Evolutionary conservation across 1,140 invertebrate genomes (phyloP).

Genomic region (Diuraphis noxia): DNA sequence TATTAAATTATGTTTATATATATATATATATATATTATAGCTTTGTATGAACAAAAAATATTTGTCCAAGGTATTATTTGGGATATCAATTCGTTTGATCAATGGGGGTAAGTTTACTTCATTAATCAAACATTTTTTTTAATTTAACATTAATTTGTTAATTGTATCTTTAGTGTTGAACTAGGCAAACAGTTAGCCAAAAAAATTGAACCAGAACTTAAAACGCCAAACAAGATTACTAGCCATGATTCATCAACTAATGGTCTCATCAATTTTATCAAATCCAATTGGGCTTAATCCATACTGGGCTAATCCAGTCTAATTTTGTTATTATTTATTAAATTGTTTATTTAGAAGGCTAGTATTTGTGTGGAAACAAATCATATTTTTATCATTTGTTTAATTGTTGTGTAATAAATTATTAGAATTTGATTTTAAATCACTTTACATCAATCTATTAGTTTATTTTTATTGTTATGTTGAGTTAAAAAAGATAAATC

Average conservation of each 20-base stretch:
- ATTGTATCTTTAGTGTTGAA: conserved; percentile 74
- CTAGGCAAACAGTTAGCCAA: conserved; percentile 98
- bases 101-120: conserved; percentile 84
- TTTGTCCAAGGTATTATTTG: conserved; percentile 98
- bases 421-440: neutral
- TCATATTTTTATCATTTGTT: conserved; percentile 13
- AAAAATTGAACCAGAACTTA: conserved; percentile 91
- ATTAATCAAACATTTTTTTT: neutral
- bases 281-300: conserved; percentile 59
- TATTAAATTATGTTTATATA: neutral
- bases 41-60: conserved; percentile 98
- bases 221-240: conserved; percentile 66
- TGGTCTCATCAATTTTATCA: conserved; percentile 93
- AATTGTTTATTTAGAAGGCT: neutral
- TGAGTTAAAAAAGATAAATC: neutral
- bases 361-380: conserved; percentile 23
- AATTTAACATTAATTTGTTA: conserved; percentile 51
- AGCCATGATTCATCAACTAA: conserved; percentile 90
- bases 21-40: conserved; percentile 65
- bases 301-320: neutral
- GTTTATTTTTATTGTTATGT: neutral
- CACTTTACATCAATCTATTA: neutral
- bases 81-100: conserved; percentile 99
- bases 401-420: neutral
- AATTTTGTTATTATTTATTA: conserved; percentile 19